Evolutionary conservation across 2,888 invertebrate species (phyloP).

Genomic region (Cordilura impudica): DNA sequence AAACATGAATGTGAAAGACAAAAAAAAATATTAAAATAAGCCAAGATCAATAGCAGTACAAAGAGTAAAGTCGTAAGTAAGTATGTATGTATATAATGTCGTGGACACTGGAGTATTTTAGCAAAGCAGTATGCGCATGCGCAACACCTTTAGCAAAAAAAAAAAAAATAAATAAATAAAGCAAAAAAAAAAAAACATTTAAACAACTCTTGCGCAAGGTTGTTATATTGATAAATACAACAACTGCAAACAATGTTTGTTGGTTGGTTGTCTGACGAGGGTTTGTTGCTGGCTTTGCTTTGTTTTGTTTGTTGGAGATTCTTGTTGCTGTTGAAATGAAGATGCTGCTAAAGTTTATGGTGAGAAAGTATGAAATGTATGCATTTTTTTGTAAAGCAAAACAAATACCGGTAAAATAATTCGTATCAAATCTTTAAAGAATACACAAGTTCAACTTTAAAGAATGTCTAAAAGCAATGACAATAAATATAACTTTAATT

Average conservation of each 20-base stretch:
- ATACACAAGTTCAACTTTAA: background rate
- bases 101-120: constrained; percentile 14
- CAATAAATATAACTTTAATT: constrained; percentile 59
- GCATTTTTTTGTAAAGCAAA: constrained; percentile 25
- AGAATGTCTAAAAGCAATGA: constrained; percentile 41
- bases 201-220: constrained; percentile 47
- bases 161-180: background rate
- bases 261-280: background rate
- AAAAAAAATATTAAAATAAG: background rate
- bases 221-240: constrained; percentile 22
- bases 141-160: constrained; percentile 38
- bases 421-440: background rate
- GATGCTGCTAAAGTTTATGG: constrained; percentile 48
- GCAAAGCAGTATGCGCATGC: constrained; percentile 16
- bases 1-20: background rate
- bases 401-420: constrained; percentile 20
- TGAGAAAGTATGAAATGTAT: constrained; percentile 59
- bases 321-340: constrained; percentile 12
- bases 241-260: constrained; percentile 21
- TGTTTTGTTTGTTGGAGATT: too few relatives aligned
- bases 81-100: constrained; percentile 33
- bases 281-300: background rate
- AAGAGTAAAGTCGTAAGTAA: constrained; percentile 14
- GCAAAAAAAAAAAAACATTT: background rate
- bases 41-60: constrained; percentile 57